phyloP scores from a whole-genome alignment of 2,113 vertebrate species.

The Baryphthengus martii region DNA sequence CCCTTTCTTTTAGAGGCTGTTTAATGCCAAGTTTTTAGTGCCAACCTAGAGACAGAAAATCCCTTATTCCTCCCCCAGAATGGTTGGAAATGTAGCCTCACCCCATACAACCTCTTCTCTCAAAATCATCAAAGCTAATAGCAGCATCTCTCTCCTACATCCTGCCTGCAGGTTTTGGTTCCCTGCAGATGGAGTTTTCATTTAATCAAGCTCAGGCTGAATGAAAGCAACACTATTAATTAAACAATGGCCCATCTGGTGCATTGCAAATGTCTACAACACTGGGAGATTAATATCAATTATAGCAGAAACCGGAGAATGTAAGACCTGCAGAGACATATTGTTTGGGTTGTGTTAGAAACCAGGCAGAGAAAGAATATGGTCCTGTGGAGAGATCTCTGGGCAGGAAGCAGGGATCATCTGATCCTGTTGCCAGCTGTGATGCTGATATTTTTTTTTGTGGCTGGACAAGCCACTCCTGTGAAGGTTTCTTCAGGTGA shows the following conservation, averaged over 20 bases:
- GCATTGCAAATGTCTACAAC: conserved; percentile 24
- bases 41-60: neutral
- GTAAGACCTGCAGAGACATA: neutral
- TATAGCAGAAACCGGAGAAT: conserved; percentile 20
- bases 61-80: neutral
- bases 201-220: conserved; percentile 48
- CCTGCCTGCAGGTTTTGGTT: conserved; percentile 30
- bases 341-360: neutral
- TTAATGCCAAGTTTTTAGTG: neutral
- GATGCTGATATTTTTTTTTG: neutral
- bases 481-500: neutral
- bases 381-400: neutral
- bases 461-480: neutral
- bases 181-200: conserved; percentile 48
- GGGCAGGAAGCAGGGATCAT: neutral
- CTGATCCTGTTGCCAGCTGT: neutral
- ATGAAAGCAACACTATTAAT: conserved; percentile 59
- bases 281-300: conserved; percentile 52
- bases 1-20: neutral
- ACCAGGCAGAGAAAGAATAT: neutral
- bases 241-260: conserved; percentile 64
- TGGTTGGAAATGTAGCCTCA: neutral
- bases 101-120: neutral
- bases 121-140: neutral
- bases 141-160: neutral